Percentiles rank a stretch among this genome's conserved stretches.
Evolutionary conservation across 2,888 invertebrate species (phyloP).

Genomic region (Phrixothrix hirtus): DNA sequence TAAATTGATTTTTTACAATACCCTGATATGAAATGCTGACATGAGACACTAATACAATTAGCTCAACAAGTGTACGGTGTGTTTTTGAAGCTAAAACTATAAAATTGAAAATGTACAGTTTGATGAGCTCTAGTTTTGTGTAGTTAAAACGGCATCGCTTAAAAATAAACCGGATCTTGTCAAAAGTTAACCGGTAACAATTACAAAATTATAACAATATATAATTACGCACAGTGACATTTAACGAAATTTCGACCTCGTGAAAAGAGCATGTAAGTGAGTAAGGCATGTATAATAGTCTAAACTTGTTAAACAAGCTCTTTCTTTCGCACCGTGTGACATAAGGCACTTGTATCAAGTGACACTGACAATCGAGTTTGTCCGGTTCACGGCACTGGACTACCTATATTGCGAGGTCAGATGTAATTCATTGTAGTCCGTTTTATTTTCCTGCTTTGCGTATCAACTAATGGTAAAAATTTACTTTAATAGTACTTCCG

Average conservation of each 20-base stretch:
- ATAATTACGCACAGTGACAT: constrained; percentile 25
- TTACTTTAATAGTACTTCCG: constrained; percentile 40
- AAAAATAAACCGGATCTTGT: constrained; percentile 14
- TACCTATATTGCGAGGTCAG: constrained; percentile 42
- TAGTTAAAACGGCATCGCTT: no score
- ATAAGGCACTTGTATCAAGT: constrained; percentile 46
- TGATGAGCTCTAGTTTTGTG: no score
- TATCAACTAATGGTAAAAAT: constrained; percentile 38
- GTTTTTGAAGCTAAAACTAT: no score
- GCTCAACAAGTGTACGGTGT: no score
- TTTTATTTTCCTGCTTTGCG: constrained; percentile 39
- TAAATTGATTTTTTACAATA: no score
- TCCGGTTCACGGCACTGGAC: constrained; percentile 45
- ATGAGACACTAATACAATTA: no score
- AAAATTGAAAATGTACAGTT: no score
- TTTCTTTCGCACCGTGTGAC: constrained; percentile 37
- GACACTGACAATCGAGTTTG: constrained; percentile 48
- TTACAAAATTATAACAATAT: constrained; percentile 22
- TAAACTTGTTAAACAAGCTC: constrained; percentile 44
- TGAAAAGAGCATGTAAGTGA: constrained; percentile 22
- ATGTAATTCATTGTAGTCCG: constrained; percentile 37
- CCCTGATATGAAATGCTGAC: no score
- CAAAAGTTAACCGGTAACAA: constrained; percentile 12
- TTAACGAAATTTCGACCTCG: constrained; percentile 31
- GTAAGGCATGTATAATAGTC: constrained; percentile 33